phyloP scores from a whole-genome alignment of 2,113 vertebrate species.

The Tragulus kanchil region DNA sequence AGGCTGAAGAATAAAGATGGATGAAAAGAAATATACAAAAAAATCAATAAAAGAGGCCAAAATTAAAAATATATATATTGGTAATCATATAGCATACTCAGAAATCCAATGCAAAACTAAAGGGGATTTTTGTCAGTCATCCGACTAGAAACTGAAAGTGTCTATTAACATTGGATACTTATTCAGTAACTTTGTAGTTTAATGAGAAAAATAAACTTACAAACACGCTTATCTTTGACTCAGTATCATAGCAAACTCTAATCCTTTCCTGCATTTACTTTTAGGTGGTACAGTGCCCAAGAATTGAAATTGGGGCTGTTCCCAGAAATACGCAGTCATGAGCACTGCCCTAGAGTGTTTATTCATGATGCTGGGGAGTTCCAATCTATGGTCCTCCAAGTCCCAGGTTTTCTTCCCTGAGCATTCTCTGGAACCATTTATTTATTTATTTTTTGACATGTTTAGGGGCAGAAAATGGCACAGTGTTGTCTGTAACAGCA shows the following conservation, averaged over 20 bases:
- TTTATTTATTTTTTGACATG: too few species aligned
- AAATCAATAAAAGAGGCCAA: too few species aligned
- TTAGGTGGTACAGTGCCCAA: neutral
- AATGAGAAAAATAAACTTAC: neutral
- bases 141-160: neutral
- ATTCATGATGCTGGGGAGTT: neutral
- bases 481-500: too few species aligned
- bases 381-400: neutral
- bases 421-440: neutral
- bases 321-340: accelerated
- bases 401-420: neutral
- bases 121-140: neutral
- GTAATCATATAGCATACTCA: neutral
- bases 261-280: neutral
- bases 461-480: too few species aligned
- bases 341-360: neutral
- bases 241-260: neutral
- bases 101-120: neutral
- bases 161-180: neutral
- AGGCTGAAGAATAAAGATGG: too few species aligned
- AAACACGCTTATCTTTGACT: neutral
- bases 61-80: neutral
- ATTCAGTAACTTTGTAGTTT: neutral
- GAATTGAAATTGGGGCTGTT: neutral
- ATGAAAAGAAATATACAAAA: too few species aligned